Percentiles rank a stretch among this genome's conserved stretches.
These are phyloP conservation scores for Corythornis madagascariensis DNA, from an alignment of 2,113 vertebrate species.

Conservation along the genomic window DNA sequence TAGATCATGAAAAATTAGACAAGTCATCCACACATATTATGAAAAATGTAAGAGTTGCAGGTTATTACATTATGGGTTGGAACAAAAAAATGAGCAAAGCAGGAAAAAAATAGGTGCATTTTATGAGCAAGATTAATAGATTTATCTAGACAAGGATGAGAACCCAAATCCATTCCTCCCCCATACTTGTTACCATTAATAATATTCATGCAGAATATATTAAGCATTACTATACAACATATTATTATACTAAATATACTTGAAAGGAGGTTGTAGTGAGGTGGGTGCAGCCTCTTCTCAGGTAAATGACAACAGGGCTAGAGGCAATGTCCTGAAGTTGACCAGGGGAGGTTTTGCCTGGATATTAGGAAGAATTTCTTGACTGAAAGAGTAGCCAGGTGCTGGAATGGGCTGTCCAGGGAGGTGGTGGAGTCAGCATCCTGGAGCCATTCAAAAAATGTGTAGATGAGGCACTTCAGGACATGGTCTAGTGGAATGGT, in stretches of 20 bases:
- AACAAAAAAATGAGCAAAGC: not conserved
- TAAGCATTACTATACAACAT: not conserved
- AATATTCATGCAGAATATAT: not conserved
- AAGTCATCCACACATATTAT: not conserved
- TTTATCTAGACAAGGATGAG: not conserved
- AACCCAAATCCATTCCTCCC: not conserved
- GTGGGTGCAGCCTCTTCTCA: too few species aligned
- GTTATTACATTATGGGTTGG: not conserved
- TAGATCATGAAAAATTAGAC: not conserved
- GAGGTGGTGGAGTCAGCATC: too few species aligned
- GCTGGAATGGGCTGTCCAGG: too few species aligned
- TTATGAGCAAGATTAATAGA: not conserved
- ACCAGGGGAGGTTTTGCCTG: too few species aligned
- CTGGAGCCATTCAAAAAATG: too few species aligned
- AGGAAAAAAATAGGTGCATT: not conserved
- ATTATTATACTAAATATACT: not conserved
- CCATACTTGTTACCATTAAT: not conserved
- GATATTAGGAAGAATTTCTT: too few species aligned
- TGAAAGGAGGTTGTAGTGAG: too few species aligned
- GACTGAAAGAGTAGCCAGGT: too few species aligned
- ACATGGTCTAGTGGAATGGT: too few species aligned
- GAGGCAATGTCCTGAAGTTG: too few species aligned
- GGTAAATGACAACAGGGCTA: too few species aligned
- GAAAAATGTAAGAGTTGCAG: not conserved
- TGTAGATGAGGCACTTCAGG: too few species aligned